phyloP scores from a whole-genome alignment of 2,888 invertebrate genomes.

The Melanostoma scalare region DNA sequence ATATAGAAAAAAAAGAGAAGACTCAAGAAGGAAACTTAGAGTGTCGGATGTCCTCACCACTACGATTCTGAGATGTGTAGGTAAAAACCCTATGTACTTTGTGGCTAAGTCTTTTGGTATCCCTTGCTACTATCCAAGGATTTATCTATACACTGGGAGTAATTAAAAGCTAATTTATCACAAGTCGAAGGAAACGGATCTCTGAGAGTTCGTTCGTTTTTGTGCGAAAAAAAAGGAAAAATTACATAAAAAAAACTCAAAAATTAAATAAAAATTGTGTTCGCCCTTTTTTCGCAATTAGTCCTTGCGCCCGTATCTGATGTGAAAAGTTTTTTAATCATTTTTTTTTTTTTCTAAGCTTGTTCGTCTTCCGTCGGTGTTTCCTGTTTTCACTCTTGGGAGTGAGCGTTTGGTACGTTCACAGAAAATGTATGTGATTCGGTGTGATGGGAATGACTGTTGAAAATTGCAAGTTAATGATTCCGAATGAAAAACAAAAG shows the following conservation, averaged over 20 bases:
- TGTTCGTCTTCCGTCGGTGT: slow-evolving; percentile 10
- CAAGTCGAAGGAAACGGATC: slow-evolving; percentile 69
- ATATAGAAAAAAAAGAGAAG: not conserved
- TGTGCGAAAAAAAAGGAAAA: slow-evolving; percentile 18
- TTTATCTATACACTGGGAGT: slow-evolving; percentile 68
- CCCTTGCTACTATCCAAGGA: slow-evolving; percentile 56
- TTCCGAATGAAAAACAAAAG: slow-evolving; percentile 26
- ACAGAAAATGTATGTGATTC: slow-evolving; percentile 24
- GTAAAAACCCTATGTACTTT: slow-evolving; percentile 28
- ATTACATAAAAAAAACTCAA: no score
- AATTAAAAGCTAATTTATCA: slow-evolving; percentile 72
- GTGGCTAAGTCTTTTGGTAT: slow-evolving; percentile 29
- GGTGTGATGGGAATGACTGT: slow-evolving; percentile 8
- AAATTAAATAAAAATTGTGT: slow-evolving; percentile 8
- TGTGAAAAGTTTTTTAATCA: slow-evolving; percentile 71
- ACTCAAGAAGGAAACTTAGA: slow-evolving; percentile 14
- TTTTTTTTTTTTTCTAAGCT: slow-evolving; percentile 47
- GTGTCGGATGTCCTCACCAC: slow-evolving; percentile 51
- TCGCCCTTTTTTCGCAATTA: slow-evolving; percentile 62
- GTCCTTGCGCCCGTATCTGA: slow-evolving; percentile 67
- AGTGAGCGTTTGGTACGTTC: slow-evolving; percentile 22
- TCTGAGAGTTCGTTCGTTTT: slow-evolving; percentile 48
- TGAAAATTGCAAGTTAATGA: slow-evolving; percentile 66
- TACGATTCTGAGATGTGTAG: slow-evolving; percentile 14
- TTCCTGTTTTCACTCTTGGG: slow-evolving; percentile 26